Conservation (phyloP, 2,888 invertebrate genomes). For the Drosophila pegasa region DNA sequence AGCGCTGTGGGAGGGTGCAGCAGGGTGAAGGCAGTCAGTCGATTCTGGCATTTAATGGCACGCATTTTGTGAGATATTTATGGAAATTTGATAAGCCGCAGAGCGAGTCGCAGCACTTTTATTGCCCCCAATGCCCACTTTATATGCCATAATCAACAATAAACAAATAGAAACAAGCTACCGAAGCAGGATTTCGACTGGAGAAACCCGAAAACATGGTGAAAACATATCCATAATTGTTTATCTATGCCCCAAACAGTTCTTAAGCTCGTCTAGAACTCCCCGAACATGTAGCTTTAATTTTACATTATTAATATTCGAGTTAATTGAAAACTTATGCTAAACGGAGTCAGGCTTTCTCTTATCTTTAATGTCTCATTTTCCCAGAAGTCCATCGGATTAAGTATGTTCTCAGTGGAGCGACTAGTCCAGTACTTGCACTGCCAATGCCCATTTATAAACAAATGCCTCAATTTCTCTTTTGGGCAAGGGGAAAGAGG, state of each 20-base stretch:
- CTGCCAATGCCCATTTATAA: slow-evolving; percentile 8
- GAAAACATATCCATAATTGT: slow-evolving; percentile 4
- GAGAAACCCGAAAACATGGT: background rate
- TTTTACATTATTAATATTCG: background rate
- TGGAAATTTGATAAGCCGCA: slow-evolving; percentile 69
- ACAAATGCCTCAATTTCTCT: background rate
- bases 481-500: background rate
- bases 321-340: background rate
- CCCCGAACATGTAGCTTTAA: background rate
- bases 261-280: background rate
- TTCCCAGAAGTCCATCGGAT: background rate
- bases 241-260: background rate
- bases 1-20: background rate
- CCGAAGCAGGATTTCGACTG: background rate
- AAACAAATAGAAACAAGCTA: slow-evolving; percentile 23
- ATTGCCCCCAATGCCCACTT: slow-evolving; percentile 36
- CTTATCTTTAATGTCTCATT: background rate
- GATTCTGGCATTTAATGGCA: slow-evolving; percentile 37
- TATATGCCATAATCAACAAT: slow-evolving; percentile 24
- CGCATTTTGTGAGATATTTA: slow-evolving; percentile 60
- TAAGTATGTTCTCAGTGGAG: background rate
- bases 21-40: too few relatives aligned
- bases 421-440: background rate
- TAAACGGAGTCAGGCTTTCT: background rate
- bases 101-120: slow-evolving; percentile 42